Conservation (phyloP, 1,140 invertebrate genomes). For the Diorhabda elongata region DNA sequence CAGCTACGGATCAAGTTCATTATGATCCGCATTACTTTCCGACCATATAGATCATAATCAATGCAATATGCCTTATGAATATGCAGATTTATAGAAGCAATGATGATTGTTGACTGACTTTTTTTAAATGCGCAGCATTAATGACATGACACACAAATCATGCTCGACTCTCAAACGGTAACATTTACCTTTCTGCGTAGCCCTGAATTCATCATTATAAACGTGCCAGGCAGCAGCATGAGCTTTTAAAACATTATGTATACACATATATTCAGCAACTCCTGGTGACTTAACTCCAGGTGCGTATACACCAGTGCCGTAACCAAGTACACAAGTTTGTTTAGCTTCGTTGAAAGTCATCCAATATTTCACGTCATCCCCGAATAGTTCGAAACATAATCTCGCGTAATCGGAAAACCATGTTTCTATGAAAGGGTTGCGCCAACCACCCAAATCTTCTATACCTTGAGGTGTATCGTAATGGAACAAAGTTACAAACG, state of each 20-base stretch:
- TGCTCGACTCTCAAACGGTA: no score
- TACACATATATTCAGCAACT: constrained; percentile 46
- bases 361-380: constrained; percentile 31
- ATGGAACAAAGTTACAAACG: constrained; percentile 9
- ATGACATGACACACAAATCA: no score
- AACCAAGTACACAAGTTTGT: constrained; percentile 19
- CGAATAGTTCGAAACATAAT: constrained; percentile 23
- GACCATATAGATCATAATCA: no score
- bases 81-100: no score
- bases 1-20: no score
- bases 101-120: no score
- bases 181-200: constrained; percentile 23
- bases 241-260: constrained; percentile 46
- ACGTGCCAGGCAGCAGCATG: constrained; percentile 48
- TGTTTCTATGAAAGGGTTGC: not conserved
- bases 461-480: constrained; percentile 9
- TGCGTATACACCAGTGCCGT: constrained; percentile 17
- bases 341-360: constrained; percentile 46
- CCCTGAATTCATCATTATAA: constrained; percentile 37
- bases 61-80: no score
- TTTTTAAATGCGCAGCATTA: no score
- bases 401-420: constrained; percentile 2
- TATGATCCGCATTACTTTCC: no score
- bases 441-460: constrained; percentile 11
- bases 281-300: constrained; percentile 30